Base-by-base conservation (phyloP, 2,113 vertebrate genomes). In the Muscicapa adusta region DNA sequence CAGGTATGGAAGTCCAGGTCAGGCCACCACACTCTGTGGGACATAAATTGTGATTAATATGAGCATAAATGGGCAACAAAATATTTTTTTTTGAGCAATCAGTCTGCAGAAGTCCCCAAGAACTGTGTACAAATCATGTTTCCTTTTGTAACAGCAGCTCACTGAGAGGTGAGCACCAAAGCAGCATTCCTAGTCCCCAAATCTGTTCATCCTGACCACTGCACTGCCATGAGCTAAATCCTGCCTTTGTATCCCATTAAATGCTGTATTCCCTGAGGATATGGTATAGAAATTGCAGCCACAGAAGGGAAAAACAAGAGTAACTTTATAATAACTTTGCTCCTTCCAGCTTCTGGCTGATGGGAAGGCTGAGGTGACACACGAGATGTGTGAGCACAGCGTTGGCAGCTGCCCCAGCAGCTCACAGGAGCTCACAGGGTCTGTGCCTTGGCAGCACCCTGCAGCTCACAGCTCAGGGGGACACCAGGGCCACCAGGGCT, bases 341-440 rank as follows among this genome's bases (percentile, higher is more conserved):
- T 71, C 5, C 11, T 56, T 63, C 34, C 38, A 10, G 26, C 75
- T 76, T 43, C 60, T 40, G 42, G 62, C 14, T 56, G 16, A 15
- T 4, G 29, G 78, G 47, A 53, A 58, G 51, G 62, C 58, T 47
- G 18, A 61, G 80, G 60, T 0, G 4, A 54, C 75, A 53, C 42
- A 14, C 2, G 48, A 8, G 16, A 2, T 0, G 33, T 34, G 33
- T 51, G 38, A 93, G 38, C 3, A 3, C 62, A 45, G 31, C 2
- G 28, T 43, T 48, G 48, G 75, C 83, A 91, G 71, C 67, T 88
- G 75, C 75, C 65, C 18, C 4, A 9, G 13, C 25, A 76, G 62
- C 54, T 80, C 72, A n/a, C 47, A 85, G 66, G 31, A 57, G 36
- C 33, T 68, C 58, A 47, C 47, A 18, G 22, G 26, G 1, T 22